A percentile compares a stretch with the other conserved stretches of the same genome.
phyloP scores from a whole-genome alignment of 2,797 vertebrate genomes.

The Thamnophis elegans region DNA sequence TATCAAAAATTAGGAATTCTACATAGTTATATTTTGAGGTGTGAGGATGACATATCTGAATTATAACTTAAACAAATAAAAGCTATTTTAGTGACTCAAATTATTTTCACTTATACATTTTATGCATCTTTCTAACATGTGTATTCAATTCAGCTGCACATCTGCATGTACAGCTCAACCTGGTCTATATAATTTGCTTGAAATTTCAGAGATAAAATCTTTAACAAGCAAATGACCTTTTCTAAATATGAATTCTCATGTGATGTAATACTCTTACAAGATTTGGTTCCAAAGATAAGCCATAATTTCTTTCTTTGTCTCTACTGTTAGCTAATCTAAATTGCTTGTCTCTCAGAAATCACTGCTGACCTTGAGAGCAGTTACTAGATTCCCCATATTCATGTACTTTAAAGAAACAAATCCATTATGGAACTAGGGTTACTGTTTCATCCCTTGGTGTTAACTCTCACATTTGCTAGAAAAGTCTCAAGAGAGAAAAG shows the following conservation, averaged over 20 bases:
- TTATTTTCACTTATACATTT: neutral
- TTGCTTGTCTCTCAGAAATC: neutral
- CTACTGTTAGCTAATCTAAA: neutral
- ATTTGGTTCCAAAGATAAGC: neutral
- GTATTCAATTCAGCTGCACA: neutral
- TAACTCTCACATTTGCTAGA: neutral
- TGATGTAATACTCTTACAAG: neutral
- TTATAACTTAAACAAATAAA: neutral
- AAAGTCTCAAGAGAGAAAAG: neutral
- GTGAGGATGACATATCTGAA: neutral
- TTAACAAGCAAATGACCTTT: neutral
- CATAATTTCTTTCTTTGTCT: neutral
- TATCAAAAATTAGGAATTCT: neutral
- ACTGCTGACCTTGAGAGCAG: neutral
- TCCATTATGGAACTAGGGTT: neutral
- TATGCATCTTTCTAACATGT: neutral
- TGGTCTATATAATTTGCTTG: neutral
- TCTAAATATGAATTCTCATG: neutral
- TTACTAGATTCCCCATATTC: neutral
- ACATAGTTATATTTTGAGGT: neutral
- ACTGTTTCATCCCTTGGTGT: neutral
- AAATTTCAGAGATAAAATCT: neutral
- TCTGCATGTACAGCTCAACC: neutral
- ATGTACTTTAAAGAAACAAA: neutral
- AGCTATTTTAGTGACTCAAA: neutral